Evolutionary conservation across 2,888 invertebrate species (phyloP).

Genomic region (Sturmia bella): DNA sequence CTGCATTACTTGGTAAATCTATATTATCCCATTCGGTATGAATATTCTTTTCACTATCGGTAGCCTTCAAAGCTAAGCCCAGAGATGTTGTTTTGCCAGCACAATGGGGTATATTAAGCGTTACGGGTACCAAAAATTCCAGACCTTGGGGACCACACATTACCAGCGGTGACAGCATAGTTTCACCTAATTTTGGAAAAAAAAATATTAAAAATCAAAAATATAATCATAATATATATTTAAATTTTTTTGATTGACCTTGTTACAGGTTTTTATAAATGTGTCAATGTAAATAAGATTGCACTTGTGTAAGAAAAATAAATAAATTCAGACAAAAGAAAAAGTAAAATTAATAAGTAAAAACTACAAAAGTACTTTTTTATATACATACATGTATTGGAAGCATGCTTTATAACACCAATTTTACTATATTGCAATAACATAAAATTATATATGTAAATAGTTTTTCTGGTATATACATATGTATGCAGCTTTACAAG

Average conservation of each 20-base stretch:
- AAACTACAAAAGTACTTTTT: no score
- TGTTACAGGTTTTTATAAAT: neutral
- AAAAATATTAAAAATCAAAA: conserved; percentile 1
- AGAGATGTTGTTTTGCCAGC: conserved; percentile 90
- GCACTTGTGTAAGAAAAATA: conserved; percentile 11
- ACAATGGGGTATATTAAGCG: conserved; percentile 94
- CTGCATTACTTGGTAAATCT: conserved; percentile 90
- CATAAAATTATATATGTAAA: no score
- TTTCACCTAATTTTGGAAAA: conserved; percentile 88
- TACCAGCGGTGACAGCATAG: conserved; percentile 95
- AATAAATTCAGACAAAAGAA: neutral
- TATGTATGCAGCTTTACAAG: no score
- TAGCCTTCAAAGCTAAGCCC: conserved; percentile 89
- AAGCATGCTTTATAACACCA: no score
- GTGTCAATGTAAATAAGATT: conserved; percentile 38
- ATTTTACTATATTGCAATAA: no score
- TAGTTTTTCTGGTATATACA: no score
- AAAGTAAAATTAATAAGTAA: no score
- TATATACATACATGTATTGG: no score
- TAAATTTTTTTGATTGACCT: neutral
- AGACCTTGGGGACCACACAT: conserved; percentile 98
- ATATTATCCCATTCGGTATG: conserved; percentile 94
- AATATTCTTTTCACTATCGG: conserved; percentile 91
- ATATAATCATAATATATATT: neutral
- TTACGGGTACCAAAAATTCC: conserved; percentile 93